A percentile compares a stretch with the other conserved stretches of the same genome.
phyloP scores from a whole-genome alignment of 2,888 invertebrate genomes.

The Synergus umbraculus region DNA sequence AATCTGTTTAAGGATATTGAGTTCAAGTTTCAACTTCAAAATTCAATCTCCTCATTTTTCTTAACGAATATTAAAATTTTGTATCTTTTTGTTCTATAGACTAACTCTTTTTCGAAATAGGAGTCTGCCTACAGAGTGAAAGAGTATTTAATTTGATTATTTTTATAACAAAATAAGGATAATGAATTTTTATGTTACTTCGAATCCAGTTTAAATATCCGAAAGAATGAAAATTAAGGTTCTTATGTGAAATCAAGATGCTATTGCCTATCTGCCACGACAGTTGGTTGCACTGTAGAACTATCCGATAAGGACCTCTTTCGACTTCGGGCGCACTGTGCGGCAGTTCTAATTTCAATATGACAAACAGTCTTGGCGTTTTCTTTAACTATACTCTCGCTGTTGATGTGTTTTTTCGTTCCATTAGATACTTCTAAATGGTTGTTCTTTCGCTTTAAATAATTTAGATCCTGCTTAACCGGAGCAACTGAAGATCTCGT shows the following conservation, averaged over 20 bases:
- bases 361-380: constrained; percentile 71
- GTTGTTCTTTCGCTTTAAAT: constrained; percentile 58
- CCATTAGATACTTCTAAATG: constrained; percentile 46
- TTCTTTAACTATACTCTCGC: constrained; percentile 49
- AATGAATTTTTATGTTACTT: neutral
- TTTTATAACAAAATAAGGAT: too few species aligned
- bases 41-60: too few species aligned
- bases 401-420: constrained; percentile 44
- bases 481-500: constrained; percentile 75
- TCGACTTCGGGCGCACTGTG: constrained; percentile 52
- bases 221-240: constrained; percentile 6
- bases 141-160: too few species aligned
- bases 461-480: constrained; percentile 61
- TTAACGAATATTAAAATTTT: too few species aligned
- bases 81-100: too few species aligned
- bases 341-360: constrained; percentile 70
- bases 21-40: too few species aligned
- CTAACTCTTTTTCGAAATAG: too few species aligned
- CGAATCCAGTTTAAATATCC: neutral
- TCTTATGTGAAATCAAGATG: neutral
- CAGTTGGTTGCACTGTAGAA: constrained; percentile 44
- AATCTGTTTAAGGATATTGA: too few species aligned
- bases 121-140: too few species aligned
- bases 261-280: constrained; percentile 47
- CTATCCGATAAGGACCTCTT: constrained; percentile 44